Evolutionary conservation across 2,797 vertebrate genomes (phyloP).

Genomic region (Sus cebifrons): DNA sequence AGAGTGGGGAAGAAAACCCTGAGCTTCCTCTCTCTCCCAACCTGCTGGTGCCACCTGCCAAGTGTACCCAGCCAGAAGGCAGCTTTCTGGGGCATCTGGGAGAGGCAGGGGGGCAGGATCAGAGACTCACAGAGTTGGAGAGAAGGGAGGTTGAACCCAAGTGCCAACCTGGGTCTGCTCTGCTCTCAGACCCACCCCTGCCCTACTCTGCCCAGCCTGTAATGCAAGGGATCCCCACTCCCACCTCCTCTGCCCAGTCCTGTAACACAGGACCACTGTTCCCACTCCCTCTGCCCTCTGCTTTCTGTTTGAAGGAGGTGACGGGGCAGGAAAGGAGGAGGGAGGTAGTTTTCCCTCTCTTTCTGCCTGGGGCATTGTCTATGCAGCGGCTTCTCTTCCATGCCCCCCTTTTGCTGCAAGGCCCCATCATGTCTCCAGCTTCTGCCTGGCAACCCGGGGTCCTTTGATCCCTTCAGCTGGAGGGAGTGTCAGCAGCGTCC

Average conservation of each 20-base stretch:
- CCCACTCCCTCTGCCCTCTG: not conserved
- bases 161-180: not conserved
- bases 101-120: not conserved
- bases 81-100: not conserved
- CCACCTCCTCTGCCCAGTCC: too few species aligned
- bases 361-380: not conserved
- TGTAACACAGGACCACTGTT: too few species aligned
- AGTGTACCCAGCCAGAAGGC: not conserved
- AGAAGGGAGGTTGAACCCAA: not conserved
- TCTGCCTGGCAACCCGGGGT: not conserved
- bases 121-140: not conserved
- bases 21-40: not conserved
- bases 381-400: not conserved
- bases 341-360: not conserved
- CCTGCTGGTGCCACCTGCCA: not conserved
- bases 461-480: not conserved
- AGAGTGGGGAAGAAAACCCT: not conserved
- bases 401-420: not conserved
- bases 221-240: not conserved
- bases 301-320: not conserved
- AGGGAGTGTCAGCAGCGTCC: not conserved
- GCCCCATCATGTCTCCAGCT: not conserved
- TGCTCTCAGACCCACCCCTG: not conserved
- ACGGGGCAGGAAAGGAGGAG: not conserved
- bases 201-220: not conserved